Conservation (phyloP, 2,888 invertebrate species). For the Toxonevra muliebris region DNA sequence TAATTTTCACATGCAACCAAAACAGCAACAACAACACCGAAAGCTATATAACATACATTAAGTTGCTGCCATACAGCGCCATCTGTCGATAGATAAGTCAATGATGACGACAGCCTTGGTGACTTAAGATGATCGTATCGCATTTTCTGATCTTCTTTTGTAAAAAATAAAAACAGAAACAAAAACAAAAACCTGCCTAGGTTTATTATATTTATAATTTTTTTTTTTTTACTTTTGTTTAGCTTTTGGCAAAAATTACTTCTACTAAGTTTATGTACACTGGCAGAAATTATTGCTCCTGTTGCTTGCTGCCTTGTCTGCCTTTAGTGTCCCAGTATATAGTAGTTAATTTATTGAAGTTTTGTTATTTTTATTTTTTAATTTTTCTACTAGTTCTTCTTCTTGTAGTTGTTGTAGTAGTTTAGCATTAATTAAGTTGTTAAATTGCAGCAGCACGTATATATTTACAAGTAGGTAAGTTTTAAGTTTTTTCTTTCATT, state of each 20-base stretch:
- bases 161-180: too few relatives aligned
- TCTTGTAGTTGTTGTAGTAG: conserved; percentile 48
- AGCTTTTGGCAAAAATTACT: conserved; percentile 17
- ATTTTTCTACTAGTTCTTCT: not conserved
- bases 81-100: conserved; percentile 60
- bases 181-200: conserved; percentile 8
- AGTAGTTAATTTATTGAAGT: not conserved
- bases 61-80: conserved; percentile 36
- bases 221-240: too few relatives aligned
- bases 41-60: too few relatives aligned
- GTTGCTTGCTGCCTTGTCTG: not conserved
- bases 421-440: conserved; percentile 63
- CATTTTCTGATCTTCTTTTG: not conserved
- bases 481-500: too few relatives aligned
- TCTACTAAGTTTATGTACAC: not conserved
- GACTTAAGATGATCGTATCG: conserved; percentile 45
- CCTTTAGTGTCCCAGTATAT: not conserved
- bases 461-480: too few relatives aligned
- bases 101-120: conserved; percentile 43
- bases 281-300: conserved; percentile 20
- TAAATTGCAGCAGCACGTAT: conserved; percentile 52
- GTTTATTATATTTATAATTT: conserved; percentile 5
- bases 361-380: conserved; percentile 10
- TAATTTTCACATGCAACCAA: conserved; percentile 52
- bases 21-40: conserved; percentile 1